Evolutionary conservation across 1,140 invertebrate genomes (phyloP).

Genomic region (Drosophila leontia): DNA sequence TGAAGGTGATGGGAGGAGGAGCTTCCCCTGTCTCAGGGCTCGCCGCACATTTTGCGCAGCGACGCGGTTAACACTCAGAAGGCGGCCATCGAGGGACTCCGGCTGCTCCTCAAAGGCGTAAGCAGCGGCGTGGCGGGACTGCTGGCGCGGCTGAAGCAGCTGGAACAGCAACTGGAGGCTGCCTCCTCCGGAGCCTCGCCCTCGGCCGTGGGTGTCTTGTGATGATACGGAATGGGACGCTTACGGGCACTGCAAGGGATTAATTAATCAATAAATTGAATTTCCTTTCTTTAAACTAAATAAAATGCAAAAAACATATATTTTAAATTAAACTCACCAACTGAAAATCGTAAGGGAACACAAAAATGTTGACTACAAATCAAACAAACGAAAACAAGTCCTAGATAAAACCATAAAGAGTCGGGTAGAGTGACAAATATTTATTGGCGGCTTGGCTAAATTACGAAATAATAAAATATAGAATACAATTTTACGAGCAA

Average conservation of each 20-base stretch:
- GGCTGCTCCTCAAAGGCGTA: constrained; percentile 64
- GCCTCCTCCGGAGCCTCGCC: constrained; percentile 85
- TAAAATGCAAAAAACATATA: background rate
- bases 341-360: constrained; percentile 63
- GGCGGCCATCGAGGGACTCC: constrained; percentile 72
- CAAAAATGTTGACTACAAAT: constrained; percentile 59
- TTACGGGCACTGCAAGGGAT: constrained; percentile 91
- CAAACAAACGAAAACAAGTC: constrained; percentile 23
- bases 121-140: constrained; percentile 69
- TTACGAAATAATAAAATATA: constrained; percentile 13
- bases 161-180: constrained; percentile 88
- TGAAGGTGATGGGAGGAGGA: constrained; percentile 5
- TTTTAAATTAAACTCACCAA: constrained; percentile 56
- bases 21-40: constrained; percentile 20
- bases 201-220: constrained; percentile 88
- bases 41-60: constrained; percentile 71
- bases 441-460: constrained; percentile 60
- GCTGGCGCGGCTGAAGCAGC: constrained; percentile 86
- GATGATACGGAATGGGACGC: constrained; percentile 94
- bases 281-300: background rate
- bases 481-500: constrained; percentile 29
- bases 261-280: background rate
- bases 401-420: constrained; percentile 30
- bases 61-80: constrained; percentile 79
- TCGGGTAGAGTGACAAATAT: constrained; percentile 45